These are phyloP conservation scores for Sycobia sp. DNA, from an alignment of 1,140 invertebrate genomes.

Conservation along the genomic window DNA sequence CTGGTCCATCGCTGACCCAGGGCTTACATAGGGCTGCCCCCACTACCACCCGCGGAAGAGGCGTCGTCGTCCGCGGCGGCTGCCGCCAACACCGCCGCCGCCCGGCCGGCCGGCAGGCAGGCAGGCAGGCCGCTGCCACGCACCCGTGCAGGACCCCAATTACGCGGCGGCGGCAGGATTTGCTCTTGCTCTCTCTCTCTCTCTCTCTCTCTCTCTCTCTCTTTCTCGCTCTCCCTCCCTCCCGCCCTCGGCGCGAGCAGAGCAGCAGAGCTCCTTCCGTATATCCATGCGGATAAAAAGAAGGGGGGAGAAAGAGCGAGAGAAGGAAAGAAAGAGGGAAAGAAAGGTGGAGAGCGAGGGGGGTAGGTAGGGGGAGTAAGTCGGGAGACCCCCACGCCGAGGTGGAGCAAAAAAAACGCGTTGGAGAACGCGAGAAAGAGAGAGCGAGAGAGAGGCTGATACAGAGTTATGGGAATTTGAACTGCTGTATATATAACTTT, in stretches of 20 bases:
- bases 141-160: slow-evolving; percentile 57
- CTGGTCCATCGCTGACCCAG: slow-evolving; percentile 59
- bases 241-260: too few species aligned
- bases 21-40: slow-evolving; percentile 63
- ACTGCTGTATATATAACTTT: too few species aligned
- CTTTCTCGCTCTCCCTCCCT: background rate
- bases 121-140: background rate
- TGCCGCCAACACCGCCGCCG: background rate
- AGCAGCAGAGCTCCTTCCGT: too few species aligned
- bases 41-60: slow-evolving; percentile 52
- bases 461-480: too few species aligned
- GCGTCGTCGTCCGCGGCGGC: too few species aligned
- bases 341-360: background rate
- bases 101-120: too few species aligned
- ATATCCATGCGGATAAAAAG: slow-evolving; percentile 18
- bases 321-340: background rate
- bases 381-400: too few species aligned
- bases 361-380: background rate
- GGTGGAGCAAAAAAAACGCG: too few species aligned
- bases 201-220: slow-evolving; percentile 8
- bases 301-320: background rate
- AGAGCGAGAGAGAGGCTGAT: slow-evolving; percentile 19
- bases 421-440: slow-evolving; percentile 31
- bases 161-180: too few species aligned
- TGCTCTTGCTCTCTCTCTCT: slow-evolving; percentile 2